Conservation (phyloP, 2,113 vertebrate species). For the Athene cunicularia region DNA sequence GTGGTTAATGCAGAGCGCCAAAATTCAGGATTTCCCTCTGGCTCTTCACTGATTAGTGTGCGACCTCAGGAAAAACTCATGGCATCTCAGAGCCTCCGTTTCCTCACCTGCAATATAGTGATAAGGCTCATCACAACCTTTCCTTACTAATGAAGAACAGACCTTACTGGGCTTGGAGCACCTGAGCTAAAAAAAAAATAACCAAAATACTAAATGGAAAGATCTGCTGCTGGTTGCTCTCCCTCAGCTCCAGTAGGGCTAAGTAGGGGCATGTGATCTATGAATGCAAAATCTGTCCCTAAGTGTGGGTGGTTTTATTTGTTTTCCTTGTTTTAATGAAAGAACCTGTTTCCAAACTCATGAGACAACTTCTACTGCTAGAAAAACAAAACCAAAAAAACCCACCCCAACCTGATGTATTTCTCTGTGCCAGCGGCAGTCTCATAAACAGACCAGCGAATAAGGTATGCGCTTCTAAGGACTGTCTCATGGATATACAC, state of each 20-base stretch:
- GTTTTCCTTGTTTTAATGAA: not conserved
- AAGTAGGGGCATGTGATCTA: not conserved
- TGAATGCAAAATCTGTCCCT: not conserved
- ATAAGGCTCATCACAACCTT: not conserved
- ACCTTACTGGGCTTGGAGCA: not conserved
- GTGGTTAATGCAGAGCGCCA: not conserved
- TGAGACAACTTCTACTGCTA: not conserved
- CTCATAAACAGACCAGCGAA: conserved; percentile 12
- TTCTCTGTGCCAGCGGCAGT: not conserved
- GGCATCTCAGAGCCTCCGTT: not conserved
- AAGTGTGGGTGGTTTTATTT: not conserved
- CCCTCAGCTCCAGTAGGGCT: not conserved
- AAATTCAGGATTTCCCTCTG: conserved; percentile 23
- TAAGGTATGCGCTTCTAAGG: not conserved
- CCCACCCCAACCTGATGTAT: not conserved
- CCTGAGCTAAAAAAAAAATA: not conserved
- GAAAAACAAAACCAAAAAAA: not conserved
- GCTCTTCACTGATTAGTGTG: not conserved
- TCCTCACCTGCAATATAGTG: not conserved
- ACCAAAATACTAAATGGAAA: not conserved
- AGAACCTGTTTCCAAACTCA: not conserved
- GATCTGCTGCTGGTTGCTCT: not conserved
- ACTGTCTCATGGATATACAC: conserved; percentile 22
- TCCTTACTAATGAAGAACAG: not conserved
- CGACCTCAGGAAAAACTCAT: conserved; percentile 10